A percentile compares a stretch with the other conserved stretches of the same genome.
Conservation (phyloP, 2,797 vertebrate species). For the Rhinophrynus dorsalis region DNA sequence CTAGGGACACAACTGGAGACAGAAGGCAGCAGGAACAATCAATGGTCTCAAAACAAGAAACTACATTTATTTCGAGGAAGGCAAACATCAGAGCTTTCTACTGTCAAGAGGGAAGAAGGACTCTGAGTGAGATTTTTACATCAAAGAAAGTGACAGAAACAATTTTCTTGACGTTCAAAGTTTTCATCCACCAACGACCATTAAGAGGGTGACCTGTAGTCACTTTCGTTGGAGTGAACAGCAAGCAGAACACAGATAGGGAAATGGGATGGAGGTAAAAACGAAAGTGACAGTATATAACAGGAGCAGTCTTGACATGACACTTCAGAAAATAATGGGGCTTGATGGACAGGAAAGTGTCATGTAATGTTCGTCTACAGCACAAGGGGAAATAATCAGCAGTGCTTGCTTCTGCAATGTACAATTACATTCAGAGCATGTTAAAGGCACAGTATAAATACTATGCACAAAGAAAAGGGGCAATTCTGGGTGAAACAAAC, state of each 20-base stretch:
- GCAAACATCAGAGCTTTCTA: slow-evolving; percentile 27
- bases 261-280: slow-evolving; percentile 34
- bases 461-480: too few relatives aligned
- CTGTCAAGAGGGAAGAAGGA: slow-evolving; percentile 7
- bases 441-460: slow-evolving; percentile 11
- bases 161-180: slow-evolving; percentile 41
- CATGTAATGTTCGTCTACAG: slow-evolving; percentile 31
- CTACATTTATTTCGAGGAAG: slow-evolving; percentile 24
- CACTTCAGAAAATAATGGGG: slow-evolving; percentile 41
- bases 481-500: too few relatives aligned
- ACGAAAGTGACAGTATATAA: slow-evolving; percentile 22
- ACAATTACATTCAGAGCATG: background rate
- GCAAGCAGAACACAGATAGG: background rate
- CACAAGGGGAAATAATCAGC: slow-evolving; percentile 17
- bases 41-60: slow-evolving; percentile 3
- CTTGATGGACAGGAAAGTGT: slow-evolving; percentile 35
- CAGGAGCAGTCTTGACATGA: slow-evolving; percentile 33
- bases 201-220: slow-evolving; percentile 30
- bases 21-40: too few relatives aligned
- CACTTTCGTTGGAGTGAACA: slow-evolving; percentile 3
- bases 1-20: too few relatives aligned
- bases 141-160: slow-evolving; percentile 45
- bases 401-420: slow-evolving; percentile 13
- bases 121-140: slow-evolving; percentile 16
- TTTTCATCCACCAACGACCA: slow-evolving; percentile 44